Conservation (phyloP, 2,888 invertebrate genomes). For the Sphecodes monilicornis region DNA sequence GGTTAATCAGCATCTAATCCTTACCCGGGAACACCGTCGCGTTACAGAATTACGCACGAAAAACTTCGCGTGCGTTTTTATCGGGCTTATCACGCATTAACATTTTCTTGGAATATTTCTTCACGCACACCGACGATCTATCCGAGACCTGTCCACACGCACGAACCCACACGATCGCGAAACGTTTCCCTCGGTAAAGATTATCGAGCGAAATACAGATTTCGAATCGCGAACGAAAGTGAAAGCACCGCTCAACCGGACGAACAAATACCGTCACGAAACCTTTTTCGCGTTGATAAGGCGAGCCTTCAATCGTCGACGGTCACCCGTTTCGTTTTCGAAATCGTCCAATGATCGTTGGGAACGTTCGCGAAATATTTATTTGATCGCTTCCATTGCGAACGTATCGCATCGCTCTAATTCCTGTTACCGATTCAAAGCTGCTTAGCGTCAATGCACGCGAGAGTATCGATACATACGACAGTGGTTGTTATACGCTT, state of each 20-base stretch:
- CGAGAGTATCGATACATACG: not conserved
- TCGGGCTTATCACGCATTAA: conserved; percentile 41
- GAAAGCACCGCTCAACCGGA: not conserved
- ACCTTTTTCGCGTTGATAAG: not conserved
- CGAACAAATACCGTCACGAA: not conserved
- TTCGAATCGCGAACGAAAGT: conserved; percentile 1
- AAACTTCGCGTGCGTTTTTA: conserved; percentile 52
- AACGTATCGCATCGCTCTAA: not conserved
- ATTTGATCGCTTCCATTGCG: not conserved
- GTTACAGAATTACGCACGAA: conserved; percentile 42
- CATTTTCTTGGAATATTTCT: conserved; percentile 53
- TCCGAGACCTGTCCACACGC: not conserved
- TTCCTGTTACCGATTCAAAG: not conserved
- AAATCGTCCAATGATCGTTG: not conserved
- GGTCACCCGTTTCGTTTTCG: not conserved
- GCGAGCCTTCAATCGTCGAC: not conserved
- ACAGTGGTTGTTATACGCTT: not conserved
- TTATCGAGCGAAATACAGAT: not conserved
- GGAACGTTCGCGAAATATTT: not conserved
- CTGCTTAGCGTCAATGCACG: not conserved
- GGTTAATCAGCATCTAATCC: conserved; percentile 34
- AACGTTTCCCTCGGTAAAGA: not conserved
- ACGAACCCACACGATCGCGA: not conserved
- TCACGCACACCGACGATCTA: conserved; percentile 8
- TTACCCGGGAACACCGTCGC: not conserved